Evolutionary conservation across 2,113 vertebrate genomes (phyloP).

Genomic region (Empidonax traillii): DNA sequence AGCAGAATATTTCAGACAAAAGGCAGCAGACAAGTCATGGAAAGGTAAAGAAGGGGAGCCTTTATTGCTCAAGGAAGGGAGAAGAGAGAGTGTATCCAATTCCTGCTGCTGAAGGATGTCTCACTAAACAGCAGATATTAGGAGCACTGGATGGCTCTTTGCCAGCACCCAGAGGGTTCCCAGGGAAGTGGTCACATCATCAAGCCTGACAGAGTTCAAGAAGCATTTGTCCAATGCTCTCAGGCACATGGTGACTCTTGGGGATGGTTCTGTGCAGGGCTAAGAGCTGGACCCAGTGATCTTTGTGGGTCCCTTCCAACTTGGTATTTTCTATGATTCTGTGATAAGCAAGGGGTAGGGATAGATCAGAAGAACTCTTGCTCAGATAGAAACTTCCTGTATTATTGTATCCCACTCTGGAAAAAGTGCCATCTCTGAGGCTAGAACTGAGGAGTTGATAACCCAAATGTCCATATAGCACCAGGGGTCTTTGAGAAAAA

Average conservation of each 20-base stretch:
- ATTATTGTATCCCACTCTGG: neutral
- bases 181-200: neutral
- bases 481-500: neutral
- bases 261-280: neutral
- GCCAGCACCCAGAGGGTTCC: neutral
- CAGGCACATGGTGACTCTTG: neutral
- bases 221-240: neutral
- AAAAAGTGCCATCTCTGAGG: neutral
- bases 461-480: neutral
- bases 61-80: neutral
- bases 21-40: neutral
- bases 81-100: neutral
- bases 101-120: neutral
- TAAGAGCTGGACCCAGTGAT: neutral
- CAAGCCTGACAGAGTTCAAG: neutral
- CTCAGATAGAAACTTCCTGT: neutral
- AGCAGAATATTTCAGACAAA: neutral
- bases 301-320: neutral
- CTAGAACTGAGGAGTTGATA: neutral
- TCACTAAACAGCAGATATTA: neutral
- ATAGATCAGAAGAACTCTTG: neutral
- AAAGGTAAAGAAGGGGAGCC: neutral
- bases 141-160: neutral
- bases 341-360: accelerated
- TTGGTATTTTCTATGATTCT: neutral